Conservation (phyloP, 1,140 invertebrate genomes). For the Protaetia brevitarsis region DNA sequence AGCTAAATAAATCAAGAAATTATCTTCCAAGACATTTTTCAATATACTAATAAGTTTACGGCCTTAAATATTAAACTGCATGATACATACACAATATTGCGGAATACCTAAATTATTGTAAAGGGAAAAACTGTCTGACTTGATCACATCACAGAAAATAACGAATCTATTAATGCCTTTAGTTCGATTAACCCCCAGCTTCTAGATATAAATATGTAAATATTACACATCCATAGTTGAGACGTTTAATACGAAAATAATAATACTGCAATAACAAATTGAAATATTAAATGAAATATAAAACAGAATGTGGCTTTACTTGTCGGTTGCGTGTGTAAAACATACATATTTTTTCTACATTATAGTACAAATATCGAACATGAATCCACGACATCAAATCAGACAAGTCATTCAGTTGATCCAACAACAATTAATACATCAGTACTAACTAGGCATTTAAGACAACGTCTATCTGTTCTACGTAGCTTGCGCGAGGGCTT, state of each 20-base stretch:
- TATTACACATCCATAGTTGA: not conserved
- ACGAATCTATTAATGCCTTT: conserved; percentile 2
- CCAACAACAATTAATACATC: conserved; percentile 25
- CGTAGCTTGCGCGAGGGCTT: conserved; percentile 45
- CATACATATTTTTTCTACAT: conserved; percentile 18
- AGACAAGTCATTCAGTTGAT: conserved; percentile 26
- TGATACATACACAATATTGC: not conserved
- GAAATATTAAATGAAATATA: not conserved
- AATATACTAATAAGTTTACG: not conserved
- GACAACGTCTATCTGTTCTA: conserved; percentile 41
- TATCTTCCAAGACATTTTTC: not conserved
- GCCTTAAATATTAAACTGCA: not conserved
- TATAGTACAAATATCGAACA: conserved; percentile 21
- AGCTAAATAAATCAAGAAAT: no score
- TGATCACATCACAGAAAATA: not conserved
- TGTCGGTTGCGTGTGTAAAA: not conserved
- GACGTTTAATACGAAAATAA: not conserved
- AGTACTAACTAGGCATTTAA: conserved; percentile 34
- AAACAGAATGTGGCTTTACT: not conserved
- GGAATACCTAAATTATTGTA: not conserved
- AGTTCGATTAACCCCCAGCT: not conserved
- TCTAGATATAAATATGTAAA: not conserved
- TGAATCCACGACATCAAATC: conserved; percentile 20
- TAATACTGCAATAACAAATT: not conserved
- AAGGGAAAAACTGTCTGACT: conserved; percentile 3